Base-by-base conservation (phyloP, 2,888 invertebrate species). In the Athripsodes cinereus region DNA sequence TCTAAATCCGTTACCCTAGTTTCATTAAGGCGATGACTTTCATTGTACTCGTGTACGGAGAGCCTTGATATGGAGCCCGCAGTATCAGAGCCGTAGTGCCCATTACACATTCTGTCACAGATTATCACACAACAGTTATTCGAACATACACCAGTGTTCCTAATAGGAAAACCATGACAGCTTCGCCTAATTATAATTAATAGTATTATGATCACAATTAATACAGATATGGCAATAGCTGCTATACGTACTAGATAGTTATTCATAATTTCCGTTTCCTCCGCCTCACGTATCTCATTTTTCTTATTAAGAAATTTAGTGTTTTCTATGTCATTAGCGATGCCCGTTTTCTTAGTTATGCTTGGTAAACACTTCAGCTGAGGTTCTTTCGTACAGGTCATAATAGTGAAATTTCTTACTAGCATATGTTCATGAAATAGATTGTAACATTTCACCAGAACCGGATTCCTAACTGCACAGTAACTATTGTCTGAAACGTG, bases 361-460 rank as follows among this genome's bases (percentile, higher is more conserved):
- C 78, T 80, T 11, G 79, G 78, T 66, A 84, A 81, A 66, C 87
- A 87, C 63, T 77, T 72, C 26, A 87, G 79, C 13, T 72, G 72
- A 11, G 74, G 72, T 6, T 74, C 74, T 21, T 71, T 66, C 2
- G 71, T 75, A 66, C 88, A 88, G 16, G 85, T 80, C 48, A 79
- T 72, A 46, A 79, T 75, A 1, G 82, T 79, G 67, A 84, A 88
- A 65, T 85, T 86, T 46, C 75, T 69, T 67, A 87, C 80, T 55
- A 79, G 70, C 68, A 86, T 79, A 59, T 83, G 81, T 48, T 84
- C 86, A 64, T 84, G 81, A 0, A 80, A 80, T 6, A 85, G 74
- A 60, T 84, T 82, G 67, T 85, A 85, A 68, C 88, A 88, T 44
- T 76, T 74, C 2, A 85, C 82, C 19, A 87, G 72, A 46, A 79